phyloP scores from a whole-genome alignment of 2,797 vertebrate species.

The Cyclopterus lumpus region DNA sequence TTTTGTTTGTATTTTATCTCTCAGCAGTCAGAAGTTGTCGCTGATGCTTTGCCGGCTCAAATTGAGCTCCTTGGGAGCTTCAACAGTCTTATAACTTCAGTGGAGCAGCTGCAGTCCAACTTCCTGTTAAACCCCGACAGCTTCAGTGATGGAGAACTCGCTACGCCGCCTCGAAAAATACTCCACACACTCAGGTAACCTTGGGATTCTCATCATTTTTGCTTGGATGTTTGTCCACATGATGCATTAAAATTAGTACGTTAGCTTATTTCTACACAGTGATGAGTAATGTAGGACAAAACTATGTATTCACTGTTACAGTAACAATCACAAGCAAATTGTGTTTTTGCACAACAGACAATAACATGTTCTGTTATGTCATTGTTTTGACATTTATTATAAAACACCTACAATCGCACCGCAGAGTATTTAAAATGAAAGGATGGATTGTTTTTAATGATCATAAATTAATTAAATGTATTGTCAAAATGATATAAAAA shows the following conservation, averaged over 20 bases:
- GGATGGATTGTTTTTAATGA: background rate
- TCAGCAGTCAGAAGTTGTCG: constrained; percentile 73
- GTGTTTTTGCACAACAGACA: background rate
- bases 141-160: constrained; percentile 90
- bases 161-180: constrained; percentile 91
- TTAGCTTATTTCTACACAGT: background rate
- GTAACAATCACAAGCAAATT: background rate
- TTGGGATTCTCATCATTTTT: background rate
- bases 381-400: background rate
- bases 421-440: background rate
- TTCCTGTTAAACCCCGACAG: constrained; percentile 92
- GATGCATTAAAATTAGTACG: background rate
- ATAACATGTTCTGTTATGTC: background rate
- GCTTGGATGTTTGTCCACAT: no score
- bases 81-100: constrained; percentile 90
- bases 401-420: background rate
- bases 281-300: background rate
- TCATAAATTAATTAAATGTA: background rate
- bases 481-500: background rate
- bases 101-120: constrained; percentile 94
- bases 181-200: constrained; percentile 93
- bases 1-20: background rate
- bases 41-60: constrained; percentile 85
- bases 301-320: background rate
- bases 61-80: constrained; percentile 93